phyloP scores from a whole-genome alignment of 2,797 vertebrate species.

The Allobates femoralis region DNA sequence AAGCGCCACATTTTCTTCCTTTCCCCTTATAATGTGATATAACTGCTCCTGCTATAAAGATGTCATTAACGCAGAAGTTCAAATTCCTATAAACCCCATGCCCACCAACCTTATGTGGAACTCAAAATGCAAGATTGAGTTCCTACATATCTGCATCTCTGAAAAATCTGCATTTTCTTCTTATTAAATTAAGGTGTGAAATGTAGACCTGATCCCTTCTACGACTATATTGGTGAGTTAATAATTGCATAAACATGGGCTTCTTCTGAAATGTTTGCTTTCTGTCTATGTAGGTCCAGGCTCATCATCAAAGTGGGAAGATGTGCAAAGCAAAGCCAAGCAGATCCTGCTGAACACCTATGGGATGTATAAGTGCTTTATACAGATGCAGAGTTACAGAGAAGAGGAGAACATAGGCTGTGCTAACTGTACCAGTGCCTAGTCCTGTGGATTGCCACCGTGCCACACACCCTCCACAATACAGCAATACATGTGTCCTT shows the following conservation, averaged over 20 bases:
- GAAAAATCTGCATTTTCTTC: no score
- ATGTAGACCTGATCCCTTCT: no score
- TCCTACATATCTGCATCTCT: no score
- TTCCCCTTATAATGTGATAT: no score
- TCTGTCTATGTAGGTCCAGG: conserved; percentile 81
- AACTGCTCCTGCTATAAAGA: no score
- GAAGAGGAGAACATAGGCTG: conserved; percentile 80
- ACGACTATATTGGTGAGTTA: no score
- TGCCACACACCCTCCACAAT: conserved; percentile 69
- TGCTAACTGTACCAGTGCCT: conserved; percentile 82
- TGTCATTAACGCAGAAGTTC: no score
- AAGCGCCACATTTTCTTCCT: no score
- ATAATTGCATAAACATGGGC: not conserved
- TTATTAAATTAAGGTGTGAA: no score
- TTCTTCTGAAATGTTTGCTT: not conserved
- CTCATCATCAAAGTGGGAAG: conserved; percentile 89
- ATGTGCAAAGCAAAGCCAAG: conserved; percentile 89
- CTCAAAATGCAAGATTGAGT: no score
- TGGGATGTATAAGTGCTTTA: conserved; percentile 87
- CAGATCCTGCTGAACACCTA: conserved; percentile 88
- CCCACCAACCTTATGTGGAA: no score
- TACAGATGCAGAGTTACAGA: conserved; percentile 91
- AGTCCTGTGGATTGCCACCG: conserved; percentile 71
- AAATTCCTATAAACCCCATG: no score
- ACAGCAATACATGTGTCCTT: conserved; percentile 76